phyloP scores from a whole-genome alignment of 1,140 invertebrate species.

The Venturia canescens region DNA sequence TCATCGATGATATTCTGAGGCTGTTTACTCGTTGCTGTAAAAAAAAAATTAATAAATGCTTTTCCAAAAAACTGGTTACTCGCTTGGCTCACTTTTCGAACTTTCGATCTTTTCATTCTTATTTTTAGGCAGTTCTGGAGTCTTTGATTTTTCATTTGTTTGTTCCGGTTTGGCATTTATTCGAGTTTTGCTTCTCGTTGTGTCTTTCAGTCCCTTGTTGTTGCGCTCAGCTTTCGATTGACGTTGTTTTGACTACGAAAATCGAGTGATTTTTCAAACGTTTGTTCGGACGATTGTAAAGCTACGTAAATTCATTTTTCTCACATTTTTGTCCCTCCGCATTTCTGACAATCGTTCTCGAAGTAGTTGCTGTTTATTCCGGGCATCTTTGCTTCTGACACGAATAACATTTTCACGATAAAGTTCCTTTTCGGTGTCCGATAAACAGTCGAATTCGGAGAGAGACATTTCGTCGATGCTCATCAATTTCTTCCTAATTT shows the following conservation, averaged over 20 bases:
- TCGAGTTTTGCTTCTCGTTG: slow-evolving; percentile 18
- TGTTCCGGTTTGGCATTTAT: not conserved
- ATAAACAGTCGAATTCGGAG: slow-evolving; percentile 59
- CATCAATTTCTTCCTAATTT: slow-evolving; percentile 43
- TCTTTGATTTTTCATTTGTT: slow-evolving; percentile 18
- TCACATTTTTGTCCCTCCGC: slow-evolving; percentile 14
- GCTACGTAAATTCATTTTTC: not conserved
- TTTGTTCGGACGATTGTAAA: not conserved
- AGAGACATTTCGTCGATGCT: slow-evolving; percentile 62
- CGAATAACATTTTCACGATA: slow-evolving; percentile 55
- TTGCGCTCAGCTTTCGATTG: not conserved
- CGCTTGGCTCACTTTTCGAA: slow-evolving; percentile 29
- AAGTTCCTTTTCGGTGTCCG: slow-evolving; percentile 59
- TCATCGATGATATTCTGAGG: slow-evolving; percentile 31
- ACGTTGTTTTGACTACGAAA: not conserved
- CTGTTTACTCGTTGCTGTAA: not conserved
- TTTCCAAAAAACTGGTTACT: not conserved
- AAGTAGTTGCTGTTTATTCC: slow-evolving; percentile 49
- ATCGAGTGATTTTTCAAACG: not conserved
- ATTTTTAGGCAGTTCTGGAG: not conserved
- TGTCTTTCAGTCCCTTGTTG: slow-evolving; percentile 4
- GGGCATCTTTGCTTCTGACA: slow-evolving; percentile 51
- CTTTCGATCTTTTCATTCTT: not conserved
- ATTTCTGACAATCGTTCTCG: slow-evolving; percentile 43
- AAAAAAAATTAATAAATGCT: not conserved